phyloP scores from a whole-genome alignment of 2,888 invertebrate species.

The Eilema caniola region DNA sequence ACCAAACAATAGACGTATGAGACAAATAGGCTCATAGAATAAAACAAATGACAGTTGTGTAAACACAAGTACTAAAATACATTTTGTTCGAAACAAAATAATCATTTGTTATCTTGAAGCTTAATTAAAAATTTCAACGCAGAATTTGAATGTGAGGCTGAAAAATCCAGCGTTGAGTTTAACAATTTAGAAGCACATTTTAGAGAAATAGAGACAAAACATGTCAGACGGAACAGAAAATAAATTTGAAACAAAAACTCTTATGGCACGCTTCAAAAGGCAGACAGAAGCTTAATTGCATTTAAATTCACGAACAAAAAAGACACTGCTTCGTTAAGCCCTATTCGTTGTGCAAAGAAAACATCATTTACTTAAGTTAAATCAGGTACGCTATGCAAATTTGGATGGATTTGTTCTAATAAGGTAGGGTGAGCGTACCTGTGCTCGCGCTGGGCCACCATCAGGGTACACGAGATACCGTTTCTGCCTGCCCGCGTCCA shows the following conservation, averaged over 20 bases:
- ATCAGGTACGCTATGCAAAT: conserved; percentile 75
- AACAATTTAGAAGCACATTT: conserved; percentile 25
- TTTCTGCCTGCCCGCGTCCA: conserved; percentile 73
- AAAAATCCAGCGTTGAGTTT: conserved; percentile 12
- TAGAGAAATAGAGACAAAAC: conserved; percentile 35
- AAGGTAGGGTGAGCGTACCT: conserved; percentile 76
- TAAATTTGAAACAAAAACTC: conserved; percentile 52
- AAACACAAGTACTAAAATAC: conserved; percentile 17
- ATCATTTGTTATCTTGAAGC: conserved; percentile 8
- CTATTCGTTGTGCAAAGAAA: conserved; percentile 76
- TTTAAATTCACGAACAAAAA: conserved; percentile 83
- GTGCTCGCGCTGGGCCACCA: conserved; percentile 87
- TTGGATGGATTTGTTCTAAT: conserved; percentile 62
- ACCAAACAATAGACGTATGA: neutral
- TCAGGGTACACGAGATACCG: conserved; percentile 87
- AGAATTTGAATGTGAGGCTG: conserved; percentile 18
- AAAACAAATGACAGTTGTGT: conserved; percentile 13
- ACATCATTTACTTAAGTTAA: conserved; percentile 81
- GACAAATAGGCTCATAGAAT: conserved; percentile 7
- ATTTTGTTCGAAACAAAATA: conserved; percentile 18
- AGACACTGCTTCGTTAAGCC: conserved; percentile 81
- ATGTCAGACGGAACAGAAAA: conserved; percentile 31
- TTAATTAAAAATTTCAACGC: conserved; percentile 23
- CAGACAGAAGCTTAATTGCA: conserved; percentile 77
- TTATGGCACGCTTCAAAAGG: conserved; percentile 65